These are phyloP conservation scores for Tethea ocularis DNA, from an alignment of 2,888 invertebrate genomes.

Conservation along the genomic window DNA sequence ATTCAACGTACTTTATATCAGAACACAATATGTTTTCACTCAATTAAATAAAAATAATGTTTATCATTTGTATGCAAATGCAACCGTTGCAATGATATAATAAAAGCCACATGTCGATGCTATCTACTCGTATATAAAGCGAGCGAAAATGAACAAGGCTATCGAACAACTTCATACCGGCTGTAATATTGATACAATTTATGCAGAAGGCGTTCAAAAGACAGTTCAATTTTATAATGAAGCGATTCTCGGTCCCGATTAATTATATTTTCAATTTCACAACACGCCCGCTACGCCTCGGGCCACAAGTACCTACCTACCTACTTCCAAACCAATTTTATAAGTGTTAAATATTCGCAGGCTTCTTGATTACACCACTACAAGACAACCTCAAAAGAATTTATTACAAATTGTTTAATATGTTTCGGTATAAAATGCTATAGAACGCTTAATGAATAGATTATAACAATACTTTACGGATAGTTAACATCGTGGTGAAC, in stretches of 20 bases:
- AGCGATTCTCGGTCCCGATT: constrained; percentile 60
- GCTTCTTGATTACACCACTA: constrained; percentile 39
- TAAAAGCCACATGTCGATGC: background rate
- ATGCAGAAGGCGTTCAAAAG: constrained; percentile 61
- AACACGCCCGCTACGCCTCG: constrained; percentile 54
- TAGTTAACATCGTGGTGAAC: background rate
- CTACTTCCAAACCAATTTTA: constrained; percentile 47
- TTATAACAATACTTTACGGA: background rate
- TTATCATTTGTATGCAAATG: background rate
- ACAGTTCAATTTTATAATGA: constrained; percentile 70
- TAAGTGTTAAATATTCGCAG: constrained; percentile 51
- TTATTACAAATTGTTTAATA: constrained; percentile 17
- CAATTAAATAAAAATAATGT: background rate
- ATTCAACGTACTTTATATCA: background rate
- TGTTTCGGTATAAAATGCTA: background rate
- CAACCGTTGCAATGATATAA: background rate
- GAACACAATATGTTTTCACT: background rate
- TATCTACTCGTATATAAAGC: constrained; percentile 1
- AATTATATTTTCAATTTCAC: constrained; percentile 77
- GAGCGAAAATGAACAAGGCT: constrained; percentile 25
- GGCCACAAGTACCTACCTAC: constrained; percentile 47
- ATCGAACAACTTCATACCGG: constrained; percentile 27
- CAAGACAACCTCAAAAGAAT: constrained; percentile 27
- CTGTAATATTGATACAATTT: constrained; percentile 39
- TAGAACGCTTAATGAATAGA: background rate